Percentiles rank a stretch among this genome's conserved stretches.
Conservation (phyloP, 1,140 invertebrate genomes). For the Rhagoletis zephyria region DNA sequence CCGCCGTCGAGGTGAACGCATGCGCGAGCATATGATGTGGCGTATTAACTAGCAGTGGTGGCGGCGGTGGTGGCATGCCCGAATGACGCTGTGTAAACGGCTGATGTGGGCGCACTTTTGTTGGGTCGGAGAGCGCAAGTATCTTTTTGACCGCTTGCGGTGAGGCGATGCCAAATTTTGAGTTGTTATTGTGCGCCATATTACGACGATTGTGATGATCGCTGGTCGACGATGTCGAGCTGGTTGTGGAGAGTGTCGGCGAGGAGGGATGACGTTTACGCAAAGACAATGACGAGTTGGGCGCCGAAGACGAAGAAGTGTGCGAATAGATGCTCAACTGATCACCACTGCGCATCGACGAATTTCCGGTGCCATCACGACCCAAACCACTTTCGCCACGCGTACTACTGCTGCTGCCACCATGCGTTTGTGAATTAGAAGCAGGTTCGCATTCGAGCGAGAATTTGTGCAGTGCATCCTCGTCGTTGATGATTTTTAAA, state of each 20-base stretch:
- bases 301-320: slow-evolving; percentile 68
- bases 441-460: slow-evolving; percentile 91
- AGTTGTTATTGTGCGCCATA: slow-evolving; percentile 82
- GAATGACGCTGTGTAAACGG: slow-evolving; percentile 72
- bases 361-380: slow-evolving; percentile 50
- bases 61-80: slow-evolving; percentile 58
- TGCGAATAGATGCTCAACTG: slow-evolving; percentile 69
- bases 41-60: slow-evolving; percentile 61
- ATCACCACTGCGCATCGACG: slow-evolving; percentile 62
- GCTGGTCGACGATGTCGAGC: slow-evolving; percentile 91
- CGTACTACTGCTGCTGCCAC: slow-evolving; percentile 70
- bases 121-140: slow-evolving; percentile 87
- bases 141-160: slow-evolving; percentile 96
- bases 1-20: slow-evolving; percentile 56
- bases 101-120: slow-evolving; percentile 90
- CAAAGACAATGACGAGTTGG: slow-evolving; percentile 73
- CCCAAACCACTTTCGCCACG: slow-evolving; percentile 71
- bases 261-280: slow-evolving; percentile 79
- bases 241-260: slow-evolving; percentile 87
- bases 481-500: slow-evolving; percentile 89
- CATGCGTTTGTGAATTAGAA: slow-evolving; percentile 74
- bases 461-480: slow-evolving; percentile 89
- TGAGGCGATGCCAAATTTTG: slow-evolving; percentile 90
- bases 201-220: slow-evolving; percentile 88
- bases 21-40: slow-evolving; percentile 67